Percentiles rank a stretch among this genome's conserved stretches.
These are phyloP conservation scores for Cerastis rubricosa DNA, from an alignment of 2,888 invertebrate species.

Conservation along the genomic window DNA sequence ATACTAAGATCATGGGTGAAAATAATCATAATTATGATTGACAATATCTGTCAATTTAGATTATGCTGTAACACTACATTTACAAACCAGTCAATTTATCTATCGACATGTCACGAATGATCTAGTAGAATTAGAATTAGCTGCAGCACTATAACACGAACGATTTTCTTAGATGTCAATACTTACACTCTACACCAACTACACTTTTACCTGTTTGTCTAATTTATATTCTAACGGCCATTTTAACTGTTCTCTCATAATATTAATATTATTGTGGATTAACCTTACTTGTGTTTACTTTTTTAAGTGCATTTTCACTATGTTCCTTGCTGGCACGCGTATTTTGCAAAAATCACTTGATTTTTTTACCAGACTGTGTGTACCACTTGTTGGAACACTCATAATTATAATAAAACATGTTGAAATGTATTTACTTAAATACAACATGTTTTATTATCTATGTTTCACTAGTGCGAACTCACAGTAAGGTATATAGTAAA, in stretches of 20 bases:
- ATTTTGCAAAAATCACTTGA: background rate
- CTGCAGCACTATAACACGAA: slow-evolving; percentile 35
- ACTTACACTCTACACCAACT: slow-evolving; percentile 36
- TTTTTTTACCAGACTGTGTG: background rate
- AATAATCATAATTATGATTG: background rate
- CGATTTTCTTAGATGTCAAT: slow-evolving; percentile 25
- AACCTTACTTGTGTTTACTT: background rate
- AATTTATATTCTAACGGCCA: slow-evolving; percentile 14
- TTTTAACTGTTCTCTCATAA: slow-evolving; percentile 45
- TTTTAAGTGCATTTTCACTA: background rate
- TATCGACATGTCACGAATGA: slow-evolving; percentile 25
- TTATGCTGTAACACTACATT: background rate
- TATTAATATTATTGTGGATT: slow-evolving; percentile 29
- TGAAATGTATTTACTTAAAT: background rate
- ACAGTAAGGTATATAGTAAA: background rate
- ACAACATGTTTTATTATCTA: background rate
- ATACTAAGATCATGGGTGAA: background rate
- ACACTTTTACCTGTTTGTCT: slow-evolving; percentile 21
- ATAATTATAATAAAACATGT: background rate
- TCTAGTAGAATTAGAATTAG: slow-evolving; percentile 23
- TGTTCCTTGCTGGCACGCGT: background rate
- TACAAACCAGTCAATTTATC: slow-evolving; percentile 51
- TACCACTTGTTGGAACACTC: background rate
- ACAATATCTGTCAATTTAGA: background rate
- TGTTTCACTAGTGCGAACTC: background rate